A percentile compares a stretch with the other conserved stretches of the same genome.
Evolutionary conservation across 2,113 vertebrate species (phyloP).

Genomic region (Laticauda colubrina): DNA sequence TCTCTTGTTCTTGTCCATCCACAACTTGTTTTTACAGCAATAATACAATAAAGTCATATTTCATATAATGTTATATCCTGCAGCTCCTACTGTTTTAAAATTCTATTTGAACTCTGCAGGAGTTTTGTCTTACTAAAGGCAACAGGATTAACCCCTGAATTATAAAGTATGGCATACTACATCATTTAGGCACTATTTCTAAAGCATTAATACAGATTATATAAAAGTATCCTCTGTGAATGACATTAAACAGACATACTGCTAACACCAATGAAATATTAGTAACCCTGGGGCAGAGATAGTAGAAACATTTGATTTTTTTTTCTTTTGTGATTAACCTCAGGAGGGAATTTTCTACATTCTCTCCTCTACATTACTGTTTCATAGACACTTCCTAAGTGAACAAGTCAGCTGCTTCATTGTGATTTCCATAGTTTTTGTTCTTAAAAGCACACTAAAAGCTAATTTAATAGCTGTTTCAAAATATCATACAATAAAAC

Average conservation of each 20-base stretch:
- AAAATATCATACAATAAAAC: slow-evolving; percentile 76
- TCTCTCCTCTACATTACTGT: slow-evolving; percentile 48
- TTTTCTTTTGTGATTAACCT: slow-evolving; percentile 50
- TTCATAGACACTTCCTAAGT: slow-evolving; percentile 61
- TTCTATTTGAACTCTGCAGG: slow-evolving; percentile 52
- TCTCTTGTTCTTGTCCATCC: neutral
- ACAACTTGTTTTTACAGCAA: slow-evolving; percentile 27
- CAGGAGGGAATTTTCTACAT: slow-evolving; percentile 52
- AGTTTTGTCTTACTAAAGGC: slow-evolving; percentile 49
- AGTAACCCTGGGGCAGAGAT: slow-evolving; percentile 31
- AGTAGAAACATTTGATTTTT: slow-evolving; percentile 50
- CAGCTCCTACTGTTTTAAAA: slow-evolving; percentile 39
- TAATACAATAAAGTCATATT: slow-evolving; percentile 31
- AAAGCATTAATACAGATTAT: slow-evolving; percentile 50
- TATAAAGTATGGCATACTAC: slow-evolving; percentile 40
- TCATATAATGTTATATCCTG: neutral
- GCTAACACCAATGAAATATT: slow-evolving; percentile 37
- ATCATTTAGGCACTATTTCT: slow-evolving; percentile 24
- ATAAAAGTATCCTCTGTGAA: slow-evolving; percentile 39
- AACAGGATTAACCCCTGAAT: slow-evolving; percentile 40
- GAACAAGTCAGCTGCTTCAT: slow-evolving; percentile 66
- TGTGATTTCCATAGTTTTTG: slow-evolving; percentile 67
- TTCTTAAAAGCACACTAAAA: slow-evolving; percentile 73
- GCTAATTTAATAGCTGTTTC: slow-evolving; percentile 79
- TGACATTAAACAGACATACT: slow-evolving; percentile 32